Percentiles rank a stretch among this genome's conserved stretches.
Evolutionary conservation across 2,888 invertebrate genomes (phyloP).

Genomic region (Amphipyra tragopoginis): DNA sequence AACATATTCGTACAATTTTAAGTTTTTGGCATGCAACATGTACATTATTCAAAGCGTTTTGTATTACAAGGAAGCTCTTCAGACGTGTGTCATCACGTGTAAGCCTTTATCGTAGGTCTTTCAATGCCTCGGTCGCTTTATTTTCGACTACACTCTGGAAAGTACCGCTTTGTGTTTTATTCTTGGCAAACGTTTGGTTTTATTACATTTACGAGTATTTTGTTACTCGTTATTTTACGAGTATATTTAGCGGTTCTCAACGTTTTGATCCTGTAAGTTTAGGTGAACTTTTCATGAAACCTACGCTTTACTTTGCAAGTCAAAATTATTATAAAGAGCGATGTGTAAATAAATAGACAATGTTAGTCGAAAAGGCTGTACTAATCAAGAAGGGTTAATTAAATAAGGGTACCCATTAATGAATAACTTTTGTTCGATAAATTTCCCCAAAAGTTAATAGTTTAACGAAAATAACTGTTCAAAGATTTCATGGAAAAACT

Average conservation of each 20-base stretch:
- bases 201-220: constrained; percentile 23
- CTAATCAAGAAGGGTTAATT: no score
- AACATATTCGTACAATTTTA: constrained; percentile 77
- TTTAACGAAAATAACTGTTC: no score
- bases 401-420: no score
- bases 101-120: constrained; percentile 64
- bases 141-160: constrained; percentile 50
- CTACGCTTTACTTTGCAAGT: no score
- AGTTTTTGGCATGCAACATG: constrained; percentile 75
- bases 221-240: constrained; percentile 4
- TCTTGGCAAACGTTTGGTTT: constrained; percentile 21
- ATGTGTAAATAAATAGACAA: neutral
- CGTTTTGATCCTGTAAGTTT: constrained; percentile 3
- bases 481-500: no score
- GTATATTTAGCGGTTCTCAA: constrained; percentile 8
- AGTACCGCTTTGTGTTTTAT: constrained; percentile 36
- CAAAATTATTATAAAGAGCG: neutral
- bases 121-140: constrained; percentile 57
- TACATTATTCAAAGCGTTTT: constrained; percentile 76
- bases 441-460: no score
- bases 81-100: constrained; percentile 61
- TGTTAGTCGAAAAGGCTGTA: no score
- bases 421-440: no score
- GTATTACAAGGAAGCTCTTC: constrained; percentile 66
- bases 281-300: constrained; percentile 5